Percentiles rank a stretch among this genome's conserved stretches.
phyloP scores from a whole-genome alignment of 2,888 invertebrate genomes.

The Xanthorhoe designata region DNA sequence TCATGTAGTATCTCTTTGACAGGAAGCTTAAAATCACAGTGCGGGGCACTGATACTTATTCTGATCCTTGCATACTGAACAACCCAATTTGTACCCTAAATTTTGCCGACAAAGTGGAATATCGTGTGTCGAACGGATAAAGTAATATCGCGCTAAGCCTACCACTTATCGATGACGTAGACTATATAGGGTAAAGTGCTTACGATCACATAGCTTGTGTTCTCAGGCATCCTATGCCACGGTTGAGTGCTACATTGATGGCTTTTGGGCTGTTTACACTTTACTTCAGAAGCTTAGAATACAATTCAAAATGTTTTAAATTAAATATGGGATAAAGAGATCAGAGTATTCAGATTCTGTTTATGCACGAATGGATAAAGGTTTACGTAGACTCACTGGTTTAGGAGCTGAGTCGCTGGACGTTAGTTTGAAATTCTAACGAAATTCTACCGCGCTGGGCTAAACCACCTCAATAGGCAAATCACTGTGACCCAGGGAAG shows the following conservation, averaged over 20 bases:
- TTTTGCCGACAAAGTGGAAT: constrained; percentile 7
- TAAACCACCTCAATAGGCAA: too few relatives aligned
- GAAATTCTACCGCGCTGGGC: too few relatives aligned
- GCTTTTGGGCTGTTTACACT: constrained; percentile 56
- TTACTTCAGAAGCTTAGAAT: neutral
- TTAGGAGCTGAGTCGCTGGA: too few relatives aligned
- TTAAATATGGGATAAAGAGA: neutral
- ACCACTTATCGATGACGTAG: constrained; percentile 41
- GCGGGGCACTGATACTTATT: constrained; percentile 19
- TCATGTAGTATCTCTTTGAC: constrained; percentile 30
- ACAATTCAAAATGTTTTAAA: neutral
- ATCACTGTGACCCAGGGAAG: too few relatives aligned
- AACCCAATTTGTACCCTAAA: constrained; percentile 14
- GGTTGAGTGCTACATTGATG: constrained; percentile 60
- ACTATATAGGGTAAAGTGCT: constrained; percentile 48
- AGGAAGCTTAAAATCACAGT: constrained; percentile 34
- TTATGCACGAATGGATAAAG: too few relatives aligned
- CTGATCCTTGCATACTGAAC: constrained; percentile 14
- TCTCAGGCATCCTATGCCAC: constrained; percentile 30
- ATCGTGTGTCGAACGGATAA: constrained; percentile 6
- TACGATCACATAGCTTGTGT: constrained; percentile 45
- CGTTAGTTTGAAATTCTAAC: too few relatives aligned
- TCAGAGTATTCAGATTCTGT: too few relatives aligned
- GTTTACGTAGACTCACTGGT: too few relatives aligned
- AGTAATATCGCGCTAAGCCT: constrained; percentile 38